Base-by-base conservation (phyloP, 2,113 vertebrate genomes). In the Periophthalmodon schlosseri region DNA sequence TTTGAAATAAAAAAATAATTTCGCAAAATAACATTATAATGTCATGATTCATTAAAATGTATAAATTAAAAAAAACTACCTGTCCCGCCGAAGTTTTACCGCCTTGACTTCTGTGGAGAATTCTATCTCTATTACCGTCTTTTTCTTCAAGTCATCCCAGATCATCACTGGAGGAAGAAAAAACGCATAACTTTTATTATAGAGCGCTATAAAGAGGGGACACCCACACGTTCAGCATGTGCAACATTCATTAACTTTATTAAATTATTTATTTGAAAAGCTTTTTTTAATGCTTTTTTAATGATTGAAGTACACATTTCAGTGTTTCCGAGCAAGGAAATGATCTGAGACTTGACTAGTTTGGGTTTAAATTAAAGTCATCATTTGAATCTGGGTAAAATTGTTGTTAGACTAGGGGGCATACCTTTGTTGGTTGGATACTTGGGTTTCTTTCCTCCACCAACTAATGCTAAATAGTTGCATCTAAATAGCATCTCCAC, bases 111-210 rank as follows among this genome's bases (percentile, higher is more conserved):
- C 98, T 11, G 98, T 99, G 5, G 98, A 99, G 91, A 99, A 99
- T 83, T 99, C 98, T 0, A 99, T 98, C 87, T 99, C 97, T 47
- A 99, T 99, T 66, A 99, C 98, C 0, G 98, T 99, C 92, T 99
- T 99, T 95, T 99, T 99, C 90, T 99, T 99, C 84, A 99, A 91
- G 86, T 99, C 98, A 69, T 99, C 98, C 98, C 98, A 99, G 90
- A 99, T 98, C 98, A 99, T 99, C 68, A 99, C 98, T 99, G 18
- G 0, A 70, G 21, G 0, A 39, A 69, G 3, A 14, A 49, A 54
- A 23, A 46, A 36, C 49, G 15, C 13, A 15, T 57, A 23, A 3
- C 11, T 14, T 60, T 15, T 5, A 57, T 57, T 57, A 57, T 11
- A n/a, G 28, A 46, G 15, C 7, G 56, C 13, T 15, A 33, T 47